phyloP scores from a whole-genome alignment of 2,888 invertebrate species.

The Eupithecia inturbata region DNA sequence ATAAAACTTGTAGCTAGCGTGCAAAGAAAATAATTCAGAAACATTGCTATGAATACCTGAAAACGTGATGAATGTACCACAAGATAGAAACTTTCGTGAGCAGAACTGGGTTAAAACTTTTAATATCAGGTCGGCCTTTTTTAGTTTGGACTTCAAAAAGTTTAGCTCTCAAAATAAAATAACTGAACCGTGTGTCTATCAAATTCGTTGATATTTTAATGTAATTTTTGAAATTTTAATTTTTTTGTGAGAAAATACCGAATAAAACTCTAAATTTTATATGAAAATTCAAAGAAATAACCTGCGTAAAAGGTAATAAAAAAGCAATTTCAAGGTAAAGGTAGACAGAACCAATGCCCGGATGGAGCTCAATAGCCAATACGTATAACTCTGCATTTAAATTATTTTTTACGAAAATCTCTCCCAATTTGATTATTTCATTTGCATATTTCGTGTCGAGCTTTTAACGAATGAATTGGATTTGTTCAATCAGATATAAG shows the following conservation, averaged over 20 bases:
- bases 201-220: neutral
- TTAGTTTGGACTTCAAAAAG: neutral
- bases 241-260: too few species aligned
- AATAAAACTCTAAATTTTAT: too few species aligned
- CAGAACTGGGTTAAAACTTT: constrained; percentile 47
- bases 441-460: constrained; percentile 53
- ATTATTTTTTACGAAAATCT: constrained; percentile 53
- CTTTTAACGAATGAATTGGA: constrained; percentile 49
- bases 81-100: constrained; percentile 65
- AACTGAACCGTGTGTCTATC: neutral
- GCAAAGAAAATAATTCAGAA: constrained; percentile 75
- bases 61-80: constrained; percentile 72
- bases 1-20: constrained; percentile 57
- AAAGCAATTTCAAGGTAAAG: neutral
- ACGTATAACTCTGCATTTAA: constrained; percentile 42
- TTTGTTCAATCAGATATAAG: constrained; percentile 43
- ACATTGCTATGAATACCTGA: constrained; percentile 73
- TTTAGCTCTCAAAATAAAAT: neutral
- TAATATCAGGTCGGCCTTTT: neutral
- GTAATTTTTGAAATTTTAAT: too few species aligned
- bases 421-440: constrained; percentile 50
- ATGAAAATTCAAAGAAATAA: neutral
- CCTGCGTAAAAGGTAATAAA: neutral
- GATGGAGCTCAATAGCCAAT: neutral
- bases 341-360: neutral